phyloP scores from a whole-genome alignment of 2,113 vertebrate genomes.

The Oceanodroma tethys region DNA sequence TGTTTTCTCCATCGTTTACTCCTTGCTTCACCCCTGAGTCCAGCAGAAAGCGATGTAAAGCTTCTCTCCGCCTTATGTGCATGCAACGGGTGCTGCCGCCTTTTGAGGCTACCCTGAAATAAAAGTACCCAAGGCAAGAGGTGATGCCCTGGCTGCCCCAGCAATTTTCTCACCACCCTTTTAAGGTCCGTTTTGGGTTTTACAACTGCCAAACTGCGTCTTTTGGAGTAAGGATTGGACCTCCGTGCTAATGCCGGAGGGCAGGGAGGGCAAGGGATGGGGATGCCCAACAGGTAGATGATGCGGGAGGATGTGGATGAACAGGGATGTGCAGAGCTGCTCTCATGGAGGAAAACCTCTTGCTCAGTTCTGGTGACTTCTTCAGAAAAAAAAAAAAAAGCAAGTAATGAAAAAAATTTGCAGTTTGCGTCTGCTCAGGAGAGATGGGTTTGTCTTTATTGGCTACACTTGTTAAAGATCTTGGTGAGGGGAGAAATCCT shows the following conservation, averaged over 20 bases:
- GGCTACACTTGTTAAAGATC: background rate
- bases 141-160: background rate
- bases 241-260: accelerated
- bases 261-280: background rate
- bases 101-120: accelerated
- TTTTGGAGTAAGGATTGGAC: background rate
- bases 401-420: background rate
- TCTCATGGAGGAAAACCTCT: background rate
- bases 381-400: background rate
- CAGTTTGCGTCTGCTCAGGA: background rate
- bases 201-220: accelerated
- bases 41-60: background rate
- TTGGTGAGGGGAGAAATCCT: constrained; percentile 5
- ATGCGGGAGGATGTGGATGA: background rate
- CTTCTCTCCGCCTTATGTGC: background rate
- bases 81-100: accelerated
- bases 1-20: background rate
- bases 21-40: background rate
- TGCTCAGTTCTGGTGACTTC: background rate
- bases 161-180: background rate
- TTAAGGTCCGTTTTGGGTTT: background rate
- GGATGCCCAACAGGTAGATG: accelerated
- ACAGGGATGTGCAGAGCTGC: background rate
- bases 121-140: background rate
- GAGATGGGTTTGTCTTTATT: constrained; percentile 26